Percentiles rank a stretch among this genome's conserved stretches.
Evolutionary conservation across 2,888 invertebrate species (phyloP).

Genomic region (Stictocephala bisonia): DNA sequence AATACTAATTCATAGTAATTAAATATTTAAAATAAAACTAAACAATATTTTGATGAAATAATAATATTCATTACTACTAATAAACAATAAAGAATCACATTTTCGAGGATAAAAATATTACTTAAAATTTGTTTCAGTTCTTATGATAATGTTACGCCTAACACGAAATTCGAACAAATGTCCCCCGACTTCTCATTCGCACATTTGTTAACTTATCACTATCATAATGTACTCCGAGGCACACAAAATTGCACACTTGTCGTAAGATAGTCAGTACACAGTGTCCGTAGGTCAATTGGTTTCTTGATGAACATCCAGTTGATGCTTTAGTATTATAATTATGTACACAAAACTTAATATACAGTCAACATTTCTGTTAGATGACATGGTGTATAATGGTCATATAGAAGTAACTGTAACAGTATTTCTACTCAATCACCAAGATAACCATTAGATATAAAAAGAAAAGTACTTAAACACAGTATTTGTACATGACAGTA

Average conservation of each 20-base stretch:
- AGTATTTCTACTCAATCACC: neutral
- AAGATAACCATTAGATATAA: conserved; percentile 9
- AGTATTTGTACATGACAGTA: conserved; percentile 36
- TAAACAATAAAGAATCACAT: conserved; percentile 20
- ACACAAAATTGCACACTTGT: conserved; percentile 39
- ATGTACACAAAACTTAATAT: conserved; percentile 22
- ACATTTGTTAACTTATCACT: conserved; percentile 21
- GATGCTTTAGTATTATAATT: conserved; percentile 25
- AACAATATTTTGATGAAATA: conserved; percentile 38
- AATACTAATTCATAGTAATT: conserved; percentile 28
- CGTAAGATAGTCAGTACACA: conserved; percentile 20
- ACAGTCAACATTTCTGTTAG: conserved; percentile 10
- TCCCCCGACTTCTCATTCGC: conserved; percentile 36
- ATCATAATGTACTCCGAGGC: conserved; percentile 27
- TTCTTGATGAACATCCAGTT: conserved; percentile 26
- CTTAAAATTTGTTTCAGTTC: conserved; percentile 35
- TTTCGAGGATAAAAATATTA: conserved; percentile 6
- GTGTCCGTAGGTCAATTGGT: conserved; percentile 23
- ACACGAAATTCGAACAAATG: conserved; percentile 19
- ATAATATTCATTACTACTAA: conserved; percentile 2
- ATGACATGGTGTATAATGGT: conserved; percentile 9
- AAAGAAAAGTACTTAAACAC: neutral
- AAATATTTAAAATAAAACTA: conserved; percentile 25
- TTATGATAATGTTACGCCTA: conserved; percentile 5
- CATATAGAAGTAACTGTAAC: neutral